Conservation (phyloP, 2,797 vertebrate genomes). For the Phaenicophaeus curvirostris region DNA sequence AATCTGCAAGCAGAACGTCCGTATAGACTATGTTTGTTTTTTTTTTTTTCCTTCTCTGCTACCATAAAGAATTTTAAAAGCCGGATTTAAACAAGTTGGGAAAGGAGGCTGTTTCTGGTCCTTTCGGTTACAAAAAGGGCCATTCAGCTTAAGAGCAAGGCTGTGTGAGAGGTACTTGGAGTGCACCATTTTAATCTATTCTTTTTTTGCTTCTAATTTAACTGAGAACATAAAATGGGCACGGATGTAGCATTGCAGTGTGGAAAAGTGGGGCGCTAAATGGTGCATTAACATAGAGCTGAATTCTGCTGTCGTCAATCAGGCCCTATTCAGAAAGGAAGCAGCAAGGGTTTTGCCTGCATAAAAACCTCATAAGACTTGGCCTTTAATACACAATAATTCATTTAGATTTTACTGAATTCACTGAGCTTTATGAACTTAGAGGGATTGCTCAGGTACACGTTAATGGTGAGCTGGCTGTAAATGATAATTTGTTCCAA, state of each 20-base stretch:
- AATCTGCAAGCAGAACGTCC: neutral
- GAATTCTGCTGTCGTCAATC: slow-evolving; percentile 22
- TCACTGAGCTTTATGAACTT: slow-evolving; percentile 22
- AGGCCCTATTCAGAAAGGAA: neutral
- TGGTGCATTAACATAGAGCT: neutral
- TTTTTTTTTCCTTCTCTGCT: neutral
- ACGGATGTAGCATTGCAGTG: neutral
- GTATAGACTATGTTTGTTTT: too few species aligned
- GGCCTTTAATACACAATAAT: neutral
- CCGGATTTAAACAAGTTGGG: neutral
- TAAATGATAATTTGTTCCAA: slow-evolving; percentile 1
- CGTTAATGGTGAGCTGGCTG: neutral
- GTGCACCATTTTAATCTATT: neutral
- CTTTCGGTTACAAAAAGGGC: neutral
- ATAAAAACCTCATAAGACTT: neutral
- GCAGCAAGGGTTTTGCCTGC: neutral
- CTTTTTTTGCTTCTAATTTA: neutral
- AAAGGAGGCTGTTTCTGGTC: neutral
- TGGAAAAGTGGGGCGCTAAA: slow-evolving; percentile 3
- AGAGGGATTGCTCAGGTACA: neutral
- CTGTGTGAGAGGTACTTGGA: neutral
- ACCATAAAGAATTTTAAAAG: neutral
- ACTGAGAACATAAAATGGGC: neutral
- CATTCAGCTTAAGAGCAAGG: neutral
- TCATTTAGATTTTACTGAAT: slow-evolving; percentile 8